Evolutionary conservation across 2,888 invertebrate species (phyloP).

Genomic region (Cephus pulcher): DNA sequence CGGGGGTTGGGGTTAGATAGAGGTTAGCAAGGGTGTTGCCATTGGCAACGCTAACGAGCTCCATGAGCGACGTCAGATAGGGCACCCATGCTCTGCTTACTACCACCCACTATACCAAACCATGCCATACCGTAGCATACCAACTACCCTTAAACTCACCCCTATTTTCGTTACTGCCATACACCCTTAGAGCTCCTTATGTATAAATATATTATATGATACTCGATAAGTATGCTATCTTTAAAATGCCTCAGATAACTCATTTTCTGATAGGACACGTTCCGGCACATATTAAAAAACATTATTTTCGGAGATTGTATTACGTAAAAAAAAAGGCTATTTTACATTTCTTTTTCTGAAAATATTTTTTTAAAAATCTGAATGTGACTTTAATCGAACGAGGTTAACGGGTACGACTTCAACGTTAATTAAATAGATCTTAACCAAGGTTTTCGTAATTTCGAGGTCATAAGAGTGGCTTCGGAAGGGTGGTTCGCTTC

Average conservation of each 20-base stretch:
- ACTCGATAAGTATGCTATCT: background rate
- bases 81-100: slow-evolving; percentile 42
- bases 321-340: no score
- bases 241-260: background rate
- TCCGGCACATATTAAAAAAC: background rate
- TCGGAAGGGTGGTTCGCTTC: background rate
- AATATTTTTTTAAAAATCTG: background rate
- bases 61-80: slow-evolving; percentile 65
- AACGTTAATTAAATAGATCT: background rate
- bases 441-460: background rate
- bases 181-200: slow-evolving; percentile 37
- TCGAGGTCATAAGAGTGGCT: background rate
- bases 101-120: slow-evolving; percentile 15
- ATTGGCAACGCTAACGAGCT: slow-evolving; percentile 66
- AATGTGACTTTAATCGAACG: background rate
- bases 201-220: slow-evolving; percentile 40
- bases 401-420: background rate
- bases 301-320: background rate
- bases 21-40: slow-evolving; percentile 60
- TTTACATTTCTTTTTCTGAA: no score
- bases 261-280: background rate
- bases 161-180: slow-evolving; percentile 15
- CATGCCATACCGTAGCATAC: slow-evolving; percentile 23
- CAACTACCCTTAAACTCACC: slow-evolving; percentile 17
- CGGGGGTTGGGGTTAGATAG: slow-evolving; percentile 6